Conservation (phyloP, 2,113 vertebrate species). For the Apteryx mantelli region DNA sequence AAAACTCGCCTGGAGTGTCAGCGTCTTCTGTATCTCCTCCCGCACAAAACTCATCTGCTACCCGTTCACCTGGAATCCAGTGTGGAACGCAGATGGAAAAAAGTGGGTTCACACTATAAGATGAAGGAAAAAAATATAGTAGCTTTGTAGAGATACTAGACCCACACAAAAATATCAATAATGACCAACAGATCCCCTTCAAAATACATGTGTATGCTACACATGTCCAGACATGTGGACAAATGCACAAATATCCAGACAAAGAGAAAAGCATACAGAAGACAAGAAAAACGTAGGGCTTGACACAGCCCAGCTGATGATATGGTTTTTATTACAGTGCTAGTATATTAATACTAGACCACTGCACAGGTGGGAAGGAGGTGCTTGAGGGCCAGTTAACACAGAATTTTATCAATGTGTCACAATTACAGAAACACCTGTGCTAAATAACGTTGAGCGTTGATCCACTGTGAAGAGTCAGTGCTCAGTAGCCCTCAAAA, state of each 20-base stretch:
- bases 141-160: not conserved
- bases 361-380: not conserved
- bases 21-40: not conserved
- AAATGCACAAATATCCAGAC: not conserved
- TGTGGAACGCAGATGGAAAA: not conserved
- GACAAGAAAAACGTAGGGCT: not conserved
- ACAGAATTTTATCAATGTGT: not conserved
- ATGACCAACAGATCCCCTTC: not conserved
- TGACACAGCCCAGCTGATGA: not conserved
- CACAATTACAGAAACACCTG: constrained; percentile 28
- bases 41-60: not conserved
- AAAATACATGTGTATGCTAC: not conserved
- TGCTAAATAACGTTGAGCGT: not conserved
- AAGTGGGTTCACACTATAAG: not conserved
- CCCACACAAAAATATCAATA: not conserved
- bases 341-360: not conserved
- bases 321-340: not conserved
- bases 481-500: constrained; percentile 42
- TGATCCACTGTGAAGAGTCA: constrained; percentile 7
- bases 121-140: not conserved
- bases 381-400: not conserved
- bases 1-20: not conserved
- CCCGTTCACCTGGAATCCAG: not conserved
- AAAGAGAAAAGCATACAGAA: not conserved
- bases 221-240: not conserved